A percentile compares a stretch with the other conserved stretches of the same genome.
phyloP scores from a whole-genome alignment of 2,797 vertebrate species.

The Mormyrus proboscirostris region DNA sequence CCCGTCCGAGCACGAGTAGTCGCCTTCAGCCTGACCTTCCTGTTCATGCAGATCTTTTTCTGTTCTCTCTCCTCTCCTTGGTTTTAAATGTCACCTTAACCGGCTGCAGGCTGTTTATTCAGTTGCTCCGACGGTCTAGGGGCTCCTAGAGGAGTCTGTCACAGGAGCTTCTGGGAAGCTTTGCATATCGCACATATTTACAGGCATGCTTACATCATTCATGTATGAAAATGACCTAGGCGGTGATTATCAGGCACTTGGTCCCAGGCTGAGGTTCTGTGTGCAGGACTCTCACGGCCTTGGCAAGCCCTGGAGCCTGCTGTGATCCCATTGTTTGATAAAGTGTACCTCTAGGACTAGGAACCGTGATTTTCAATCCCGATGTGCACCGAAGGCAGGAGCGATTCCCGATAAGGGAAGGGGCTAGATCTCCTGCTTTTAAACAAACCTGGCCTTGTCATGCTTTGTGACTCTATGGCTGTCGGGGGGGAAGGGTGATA shows the following conservation, averaged over 20 bases:
- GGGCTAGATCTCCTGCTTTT: not conserved
- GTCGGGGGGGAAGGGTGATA: not conserved
- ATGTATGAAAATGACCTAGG: not conserved
- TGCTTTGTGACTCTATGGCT: not conserved
- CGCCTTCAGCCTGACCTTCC: not conserved
- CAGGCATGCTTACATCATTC: not conserved
- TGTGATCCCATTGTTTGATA: not conserved
- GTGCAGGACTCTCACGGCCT: not conserved
- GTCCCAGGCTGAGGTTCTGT: not conserved
- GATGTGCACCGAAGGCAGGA: not conserved
- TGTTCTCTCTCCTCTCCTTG: not conserved
- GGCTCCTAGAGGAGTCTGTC: not conserved
- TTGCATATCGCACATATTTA: not conserved
- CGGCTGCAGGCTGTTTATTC: not conserved
- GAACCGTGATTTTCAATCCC: not conserved
- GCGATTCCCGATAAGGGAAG: not conserved
- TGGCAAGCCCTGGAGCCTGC: not conserved
- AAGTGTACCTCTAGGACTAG: not conserved
- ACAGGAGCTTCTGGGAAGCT: not conserved
- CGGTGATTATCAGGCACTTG: not conserved
- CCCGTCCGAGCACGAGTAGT: not conserved
- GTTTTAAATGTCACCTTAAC: not conserved
- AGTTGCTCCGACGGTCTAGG: not conserved
- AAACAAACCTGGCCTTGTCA: not conserved
- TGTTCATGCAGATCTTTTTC: not conserved